Conservation (phyloP, 2,797 vertebrate genomes). For the Eulemur mongoz region DNA sequence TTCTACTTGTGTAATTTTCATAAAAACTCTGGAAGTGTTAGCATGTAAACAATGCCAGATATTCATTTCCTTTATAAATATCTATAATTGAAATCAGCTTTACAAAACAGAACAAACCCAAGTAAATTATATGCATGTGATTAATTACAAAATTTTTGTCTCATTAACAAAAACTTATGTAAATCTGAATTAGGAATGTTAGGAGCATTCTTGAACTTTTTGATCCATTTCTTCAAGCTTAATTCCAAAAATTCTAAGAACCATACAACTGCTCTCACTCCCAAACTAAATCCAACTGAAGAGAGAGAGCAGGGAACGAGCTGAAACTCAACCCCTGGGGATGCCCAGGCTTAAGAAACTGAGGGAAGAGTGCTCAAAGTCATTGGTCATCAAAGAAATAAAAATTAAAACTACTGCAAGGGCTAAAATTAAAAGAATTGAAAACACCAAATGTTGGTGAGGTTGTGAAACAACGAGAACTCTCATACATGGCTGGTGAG, state of each 20-base stretch:
- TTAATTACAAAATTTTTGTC: conserved; percentile 75
- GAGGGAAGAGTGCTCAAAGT: neutral
- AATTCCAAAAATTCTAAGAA: conserved; percentile 64
- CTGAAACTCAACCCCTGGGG: neutral
- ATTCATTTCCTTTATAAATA: conserved; percentile 80
- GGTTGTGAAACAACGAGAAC: neutral
- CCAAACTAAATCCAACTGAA: conserved; percentile 24
- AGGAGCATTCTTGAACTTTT: conserved; percentile 70
- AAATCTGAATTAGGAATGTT: conserved; percentile 76
- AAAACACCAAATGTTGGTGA: neutral
- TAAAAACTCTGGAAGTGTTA: conserved; percentile 67
- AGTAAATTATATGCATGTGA: conserved; percentile 74
- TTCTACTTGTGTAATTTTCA: conserved; percentile 73
- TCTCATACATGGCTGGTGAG: neutral
- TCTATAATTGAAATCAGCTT: conserved; percentile 82
- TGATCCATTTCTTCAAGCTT: conserved; percentile 64
- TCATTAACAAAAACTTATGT: conserved; percentile 76
- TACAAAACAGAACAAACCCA: conserved; percentile 78
- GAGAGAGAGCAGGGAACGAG: neutral
- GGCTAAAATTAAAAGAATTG: neutral
- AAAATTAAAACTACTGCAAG: conserved; percentile 27
- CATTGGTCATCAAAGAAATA: conserved; percentile 34
- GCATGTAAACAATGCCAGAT: conserved; percentile 76
- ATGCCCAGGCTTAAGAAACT: neutral
- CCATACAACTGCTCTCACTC: neutral